These are phyloP conservation scores for Sesia apiformis DNA, from an alignment of 2,888 invertebrate species.

Conservation along the genomic window DNA sequence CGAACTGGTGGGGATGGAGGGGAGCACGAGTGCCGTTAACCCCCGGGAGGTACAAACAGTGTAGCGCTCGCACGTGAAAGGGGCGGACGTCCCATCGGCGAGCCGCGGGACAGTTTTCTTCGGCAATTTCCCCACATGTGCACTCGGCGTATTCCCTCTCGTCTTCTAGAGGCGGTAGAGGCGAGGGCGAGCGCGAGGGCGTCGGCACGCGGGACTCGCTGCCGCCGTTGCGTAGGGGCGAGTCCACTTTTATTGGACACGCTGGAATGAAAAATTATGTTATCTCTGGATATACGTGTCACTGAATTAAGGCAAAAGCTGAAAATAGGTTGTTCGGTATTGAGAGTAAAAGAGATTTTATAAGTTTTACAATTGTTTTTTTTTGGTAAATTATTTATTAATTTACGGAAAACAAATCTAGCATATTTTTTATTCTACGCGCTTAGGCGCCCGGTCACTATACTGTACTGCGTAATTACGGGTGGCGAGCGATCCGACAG, in stretches of 20 bases:
- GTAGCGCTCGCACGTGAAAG: slow-evolving; percentile 68
- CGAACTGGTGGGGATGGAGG: slow-evolving; percentile 43
- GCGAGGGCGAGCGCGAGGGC: slow-evolving; percentile 8
- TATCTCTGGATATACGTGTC: neutral
- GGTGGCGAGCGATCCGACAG: too few relatives aligned
- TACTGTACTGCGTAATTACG: too few relatives aligned
- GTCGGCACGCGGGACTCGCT: slow-evolving; percentile 7
- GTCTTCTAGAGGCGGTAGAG: slow-evolving; percentile 39
- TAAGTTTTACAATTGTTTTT: too few relatives aligned
- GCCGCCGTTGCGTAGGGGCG: slow-evolving; percentile 54
- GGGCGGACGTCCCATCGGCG: slow-evolving; percentile 47
- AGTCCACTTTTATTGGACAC: slow-evolving; percentile 34
- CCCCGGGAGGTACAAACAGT: slow-evolving; percentile 70
- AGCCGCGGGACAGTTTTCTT: slow-evolving; percentile 51
- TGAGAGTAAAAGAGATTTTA: too few relatives aligned
- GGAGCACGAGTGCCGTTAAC: slow-evolving; percentile 76
- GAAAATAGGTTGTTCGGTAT: too few relatives aligned
- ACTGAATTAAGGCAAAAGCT: too few relatives aligned
- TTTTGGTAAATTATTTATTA: too few relatives aligned
- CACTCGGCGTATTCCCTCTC: slow-evolving; percentile 37
- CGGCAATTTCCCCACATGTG: slow-evolving; percentile 35
- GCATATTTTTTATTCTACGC: too few relatives aligned
- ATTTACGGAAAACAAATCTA: too few relatives aligned
- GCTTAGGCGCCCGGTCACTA: too few relatives aligned
- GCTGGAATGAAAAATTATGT: slow-evolving; percentile 16